phyloP scores from a whole-genome alignment of 2,888 invertebrate species.

The Bembecia ichneumoniformis region DNA sequence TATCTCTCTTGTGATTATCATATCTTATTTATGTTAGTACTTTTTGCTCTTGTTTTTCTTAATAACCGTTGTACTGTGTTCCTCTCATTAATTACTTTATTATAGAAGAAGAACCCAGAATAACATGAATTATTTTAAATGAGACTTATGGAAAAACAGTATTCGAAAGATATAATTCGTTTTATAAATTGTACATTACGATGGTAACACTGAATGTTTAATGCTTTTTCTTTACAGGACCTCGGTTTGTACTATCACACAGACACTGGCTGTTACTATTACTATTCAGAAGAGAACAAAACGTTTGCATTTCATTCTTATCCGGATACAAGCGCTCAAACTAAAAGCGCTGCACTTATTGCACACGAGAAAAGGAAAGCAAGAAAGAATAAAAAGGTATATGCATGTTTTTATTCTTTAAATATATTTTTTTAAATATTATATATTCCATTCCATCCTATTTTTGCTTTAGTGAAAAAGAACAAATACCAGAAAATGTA shows the following conservation, averaged over 20 bases:
- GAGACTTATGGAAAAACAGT: too few species aligned
- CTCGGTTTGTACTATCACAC: conserved; percentile 92
- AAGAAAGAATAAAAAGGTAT: conserved; percentile 47
- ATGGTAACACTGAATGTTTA: too few species aligned
- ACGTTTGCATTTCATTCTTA: conserved; percentile 87
- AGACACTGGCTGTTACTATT: conserved; percentile 85
- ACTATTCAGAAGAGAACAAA: conserved; percentile 82
- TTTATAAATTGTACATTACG: too few species aligned
- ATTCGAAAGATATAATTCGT: too few species aligned
- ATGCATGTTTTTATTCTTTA: conserved; percentile 12
- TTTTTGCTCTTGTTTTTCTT: neutral
- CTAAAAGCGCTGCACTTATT: conserved; percentile 26
- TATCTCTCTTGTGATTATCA: neutral
- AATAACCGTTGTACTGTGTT: neutral
- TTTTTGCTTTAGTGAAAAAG: too few species aligned
- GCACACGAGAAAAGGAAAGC: conserved; percentile 47
- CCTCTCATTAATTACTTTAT: too few species aligned
- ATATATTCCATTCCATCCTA: too few species aligned
- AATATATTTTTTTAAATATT: too few species aligned
- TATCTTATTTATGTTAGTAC: neutral
- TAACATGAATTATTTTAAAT: too few species aligned
- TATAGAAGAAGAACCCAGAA: too few species aligned
- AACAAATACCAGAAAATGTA: too few species aligned
- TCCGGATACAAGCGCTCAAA: conserved; percentile 60
- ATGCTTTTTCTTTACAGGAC: conserved; percentile 68